Evolutionary conservation across 2,888 invertebrate species (phyloP), one percentile per base, ranked within the genome.

Genomic region (Tiliacea aurago): DNA sequence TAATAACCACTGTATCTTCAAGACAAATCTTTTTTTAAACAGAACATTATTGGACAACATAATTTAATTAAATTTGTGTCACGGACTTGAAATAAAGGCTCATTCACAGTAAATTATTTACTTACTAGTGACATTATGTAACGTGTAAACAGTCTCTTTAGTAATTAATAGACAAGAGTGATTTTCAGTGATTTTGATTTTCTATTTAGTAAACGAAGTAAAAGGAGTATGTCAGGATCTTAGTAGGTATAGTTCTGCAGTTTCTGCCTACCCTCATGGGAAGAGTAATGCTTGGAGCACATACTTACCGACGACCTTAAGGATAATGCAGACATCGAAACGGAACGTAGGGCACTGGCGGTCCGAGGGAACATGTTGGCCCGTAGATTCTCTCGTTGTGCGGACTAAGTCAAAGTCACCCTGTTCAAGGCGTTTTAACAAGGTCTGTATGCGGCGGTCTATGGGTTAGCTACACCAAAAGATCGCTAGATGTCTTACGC

Each of bases 1-100:
- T 47, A 45, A 67, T 28, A 77, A 59, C 18, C 53, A 33, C n/a
- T 15, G 10, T 71, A 37, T 23, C 10, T 18, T 20, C 20, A 20
- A 33, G 1, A 11, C 13, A 20, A 23, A 41, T 41, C 4, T 61
- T 61, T 41, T 23, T 43, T 23, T 18, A 15, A 1, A 43, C n/a
- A 11, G 3, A 43, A 18, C 15, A 43, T n/a, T 4, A 23, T 61
- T 43, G n/a, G 9, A 41, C 15, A 41, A 43, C 23, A 23, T 15
- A 23, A 43, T 61, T 45, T 62, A 11, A 28, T 13, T 13, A 7
- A 45, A 23, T 28, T 33, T 59, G 43, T 59, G 58, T 28, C n/a
- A 49, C 33, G 13, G 43, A 61, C 37, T 51, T 43, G 15, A 73
- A 72, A 73, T 73, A 11, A 73, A 15, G 37, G 23, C 51, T 51